Evolutionary conservation across 2,797 vertebrate genomes (phyloP).

Genomic region (Hoplostethus atlanticus): DNA sequence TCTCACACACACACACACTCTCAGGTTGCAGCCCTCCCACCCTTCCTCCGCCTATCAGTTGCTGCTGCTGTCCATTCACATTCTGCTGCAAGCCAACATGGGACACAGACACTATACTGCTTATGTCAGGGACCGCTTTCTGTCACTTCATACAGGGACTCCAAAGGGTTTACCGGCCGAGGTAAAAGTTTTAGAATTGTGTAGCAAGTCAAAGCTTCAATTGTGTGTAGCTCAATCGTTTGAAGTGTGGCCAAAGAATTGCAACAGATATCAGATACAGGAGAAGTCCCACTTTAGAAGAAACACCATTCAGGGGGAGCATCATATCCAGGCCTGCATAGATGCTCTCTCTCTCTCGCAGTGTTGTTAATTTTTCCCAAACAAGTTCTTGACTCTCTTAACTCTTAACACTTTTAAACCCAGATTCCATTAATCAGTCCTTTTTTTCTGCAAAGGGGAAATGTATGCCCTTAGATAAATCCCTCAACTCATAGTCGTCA

Average conservation of each 20-base stretch:
- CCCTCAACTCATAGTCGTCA: neutral
- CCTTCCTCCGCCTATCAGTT: slow-evolving; percentile 2
- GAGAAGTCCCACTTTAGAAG: neutral
- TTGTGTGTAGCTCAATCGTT: neutral
- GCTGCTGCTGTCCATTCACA: slow-evolving; percentile 22
- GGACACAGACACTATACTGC: slow-evolving; percentile 4
- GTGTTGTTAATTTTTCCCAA: neutral
- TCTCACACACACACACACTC: too few species aligned
- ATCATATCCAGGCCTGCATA: neutral
- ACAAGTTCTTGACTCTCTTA: too few species aligned
- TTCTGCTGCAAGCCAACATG: neutral
- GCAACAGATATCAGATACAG: neutral
- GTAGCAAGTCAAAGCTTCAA: neutral
- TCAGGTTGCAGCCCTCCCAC: neutral
- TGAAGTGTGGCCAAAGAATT: neutral
- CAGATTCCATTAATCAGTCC: neutral
- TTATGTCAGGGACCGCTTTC: neutral
- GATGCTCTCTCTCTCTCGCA: neutral
- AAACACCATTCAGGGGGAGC: neutral
- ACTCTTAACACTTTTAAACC: too few species aligned
- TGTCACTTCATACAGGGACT: neutral
- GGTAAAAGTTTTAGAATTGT: neutral
- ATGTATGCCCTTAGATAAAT: neutral
- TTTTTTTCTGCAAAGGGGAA: neutral
- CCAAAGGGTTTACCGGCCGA: neutral